A percentile compares a stretch with the other conserved stretches of the same genome.
Conservation (phyloP, 2,888 invertebrate species). For the Lepidochitona cinerea region DNA sequence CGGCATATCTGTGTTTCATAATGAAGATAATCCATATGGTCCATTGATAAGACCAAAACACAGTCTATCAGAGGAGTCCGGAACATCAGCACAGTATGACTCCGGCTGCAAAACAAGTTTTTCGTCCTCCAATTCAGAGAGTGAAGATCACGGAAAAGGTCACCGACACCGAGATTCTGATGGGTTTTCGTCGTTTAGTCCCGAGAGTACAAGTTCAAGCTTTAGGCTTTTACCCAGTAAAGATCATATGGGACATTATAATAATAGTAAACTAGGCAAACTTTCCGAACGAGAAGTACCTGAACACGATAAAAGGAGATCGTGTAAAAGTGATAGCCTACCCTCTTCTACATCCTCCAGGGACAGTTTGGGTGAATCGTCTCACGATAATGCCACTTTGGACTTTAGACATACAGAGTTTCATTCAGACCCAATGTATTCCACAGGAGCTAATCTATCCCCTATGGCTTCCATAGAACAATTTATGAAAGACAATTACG, state of each 20-base stretch:
- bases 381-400: background rate
- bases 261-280: background rate
- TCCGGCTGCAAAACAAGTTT: background rate
- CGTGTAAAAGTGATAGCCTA: background rate
- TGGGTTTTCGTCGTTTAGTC: background rate
- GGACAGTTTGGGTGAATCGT: background rate
- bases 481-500: background rate
- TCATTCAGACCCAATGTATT: background rate
- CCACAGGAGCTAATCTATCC: background rate
- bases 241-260: background rate
- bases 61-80: background rate
- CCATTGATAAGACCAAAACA: background rate
- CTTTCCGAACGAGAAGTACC: background rate
- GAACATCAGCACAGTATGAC: background rate
- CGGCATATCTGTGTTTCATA: background rate
- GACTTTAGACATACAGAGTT: background rate
- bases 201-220: slow-evolving; percentile 4
- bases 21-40: background rate
- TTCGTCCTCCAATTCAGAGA: background rate
- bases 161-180: background rate
- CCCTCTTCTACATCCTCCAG: background rate
- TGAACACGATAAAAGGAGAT: background rate
- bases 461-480: background rate
- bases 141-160: background rate
- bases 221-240: background rate